Percentiles rank a stretch among this genome's conserved stretches.
These are phyloP conservation scores for Meandrina meandrites DNA, from an alignment of 92 coral and sea anemone species.

Conservation along the genomic window DNA sequence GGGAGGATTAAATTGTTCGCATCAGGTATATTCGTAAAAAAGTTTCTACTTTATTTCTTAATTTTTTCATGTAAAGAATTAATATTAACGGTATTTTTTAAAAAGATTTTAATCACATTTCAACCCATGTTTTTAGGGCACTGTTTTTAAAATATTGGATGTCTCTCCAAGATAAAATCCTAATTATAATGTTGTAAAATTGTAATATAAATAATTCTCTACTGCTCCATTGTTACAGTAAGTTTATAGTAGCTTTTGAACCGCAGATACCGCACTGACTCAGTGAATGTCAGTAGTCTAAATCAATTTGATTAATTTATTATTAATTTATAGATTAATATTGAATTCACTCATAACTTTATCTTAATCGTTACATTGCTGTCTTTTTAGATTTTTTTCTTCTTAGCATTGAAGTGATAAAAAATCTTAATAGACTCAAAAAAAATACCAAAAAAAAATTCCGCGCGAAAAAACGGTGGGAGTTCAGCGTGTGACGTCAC, in stretches of 20 bases:
- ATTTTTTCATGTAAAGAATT: neutral
- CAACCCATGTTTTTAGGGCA: neutral
- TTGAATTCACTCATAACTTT: neutral
- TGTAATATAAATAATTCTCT: too few species aligned
- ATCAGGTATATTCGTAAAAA: neutral
- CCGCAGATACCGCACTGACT: neutral
- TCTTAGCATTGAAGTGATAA: too few species aligned
- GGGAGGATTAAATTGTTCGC: neutral
- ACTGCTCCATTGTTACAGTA: neutral
- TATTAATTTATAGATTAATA: too few species aligned
- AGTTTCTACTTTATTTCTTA: neutral
- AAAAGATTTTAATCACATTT: neutral
- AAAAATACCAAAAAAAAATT: neutral
- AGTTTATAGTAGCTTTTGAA: too few species aligned
- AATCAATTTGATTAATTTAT: neutral
- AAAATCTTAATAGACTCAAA: neutral
- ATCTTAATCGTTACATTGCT: neutral
- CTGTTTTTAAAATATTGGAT: too few species aligned
- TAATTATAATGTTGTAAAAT: too few species aligned
- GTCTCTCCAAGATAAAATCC: too few species aligned
- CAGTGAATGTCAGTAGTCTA: too few species aligned
- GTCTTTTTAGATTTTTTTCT: neutral
- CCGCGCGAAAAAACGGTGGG: slow-evolving; percentile 29
- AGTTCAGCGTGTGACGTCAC: slow-evolving; percentile 34
- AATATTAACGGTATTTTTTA: neutral